phyloP scores from a whole-genome alignment of 2,797 vertebrate genomes.

The Spondyliosoma cantharus region DNA sequence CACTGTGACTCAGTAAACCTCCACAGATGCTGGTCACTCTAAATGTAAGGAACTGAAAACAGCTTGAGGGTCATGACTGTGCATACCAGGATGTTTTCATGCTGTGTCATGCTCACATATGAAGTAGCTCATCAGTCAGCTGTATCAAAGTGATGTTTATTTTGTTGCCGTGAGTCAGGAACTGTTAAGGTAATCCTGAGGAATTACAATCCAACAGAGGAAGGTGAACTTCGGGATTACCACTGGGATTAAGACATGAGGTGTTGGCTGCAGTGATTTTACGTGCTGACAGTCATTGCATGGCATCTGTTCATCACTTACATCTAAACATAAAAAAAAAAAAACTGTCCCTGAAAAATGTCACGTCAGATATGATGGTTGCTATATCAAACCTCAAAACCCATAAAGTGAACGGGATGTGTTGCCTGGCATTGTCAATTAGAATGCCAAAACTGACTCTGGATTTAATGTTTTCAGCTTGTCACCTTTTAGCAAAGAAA shows the following conservation, averaged over 20 bases:
- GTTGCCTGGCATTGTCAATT: too few species aligned
- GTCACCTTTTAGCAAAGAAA: background rate
- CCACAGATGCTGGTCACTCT: background rate
- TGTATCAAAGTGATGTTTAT: background rate
- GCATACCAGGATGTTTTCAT: background rate
- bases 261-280: background rate
- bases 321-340: background rate
- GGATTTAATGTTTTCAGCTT: background rate
- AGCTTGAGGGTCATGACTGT: background rate
- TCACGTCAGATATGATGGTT: background rate
- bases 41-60: constrained; percentile 7
- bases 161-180: background rate
- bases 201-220: constrained; percentile 16
- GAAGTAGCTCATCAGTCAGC: background rate
- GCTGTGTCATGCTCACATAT: background rate
- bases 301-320: background rate
- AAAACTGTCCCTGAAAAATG: background rate
- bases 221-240: constrained; percentile 29
- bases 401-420: too few species aligned
- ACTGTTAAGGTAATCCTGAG: constrained; percentile 4
- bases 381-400: background rate
- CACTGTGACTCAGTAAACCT: background rate
- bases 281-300: background rate
- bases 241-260: constrained; percentile 21
- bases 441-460: background rate